phyloP scores from a whole-genome alignment of 2,888 invertebrate genomes.

The Heliconius hortense region DNA sequence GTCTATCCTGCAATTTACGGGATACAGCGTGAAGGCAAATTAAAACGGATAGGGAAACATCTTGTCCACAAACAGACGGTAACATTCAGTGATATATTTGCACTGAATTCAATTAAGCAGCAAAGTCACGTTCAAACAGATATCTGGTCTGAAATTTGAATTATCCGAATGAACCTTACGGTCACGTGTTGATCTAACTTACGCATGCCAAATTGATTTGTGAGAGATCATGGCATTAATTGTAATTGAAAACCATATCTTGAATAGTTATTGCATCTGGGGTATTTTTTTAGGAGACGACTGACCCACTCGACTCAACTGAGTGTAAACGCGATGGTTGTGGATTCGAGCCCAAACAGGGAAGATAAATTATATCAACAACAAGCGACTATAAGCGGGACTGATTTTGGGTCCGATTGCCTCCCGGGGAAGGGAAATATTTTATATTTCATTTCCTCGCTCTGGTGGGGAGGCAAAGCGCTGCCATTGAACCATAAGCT shows the following conservation, averaged over 20 bases:
- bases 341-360: not conserved
- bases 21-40: not conserved
- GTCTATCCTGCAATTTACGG: not conserved
- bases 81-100: conserved; percentile 27
- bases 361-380: no score
- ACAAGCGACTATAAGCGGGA: no score
- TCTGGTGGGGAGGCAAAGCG: no score
- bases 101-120: conserved; percentile 37
- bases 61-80: not conserved
- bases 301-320: not conserved
- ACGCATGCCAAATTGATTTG: conserved; percentile 36
- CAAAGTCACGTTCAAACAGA: conserved; percentile 34
- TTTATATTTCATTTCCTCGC: no score
- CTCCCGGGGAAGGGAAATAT: no score
- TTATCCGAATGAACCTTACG: conserved; percentile 40
- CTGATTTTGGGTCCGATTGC: no score
- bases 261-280: not conserved
- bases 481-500: no score
- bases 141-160: conserved; percentile 41
- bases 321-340: not conserved
- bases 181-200: conserved; percentile 35
- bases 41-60: not conserved
- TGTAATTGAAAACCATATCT: not conserved
- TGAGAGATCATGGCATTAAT: not conserved
- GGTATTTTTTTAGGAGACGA: no score